phyloP scores from a whole-genome alignment of 2,888 invertebrate species.

The Patella ulyssiponensis region DNA sequence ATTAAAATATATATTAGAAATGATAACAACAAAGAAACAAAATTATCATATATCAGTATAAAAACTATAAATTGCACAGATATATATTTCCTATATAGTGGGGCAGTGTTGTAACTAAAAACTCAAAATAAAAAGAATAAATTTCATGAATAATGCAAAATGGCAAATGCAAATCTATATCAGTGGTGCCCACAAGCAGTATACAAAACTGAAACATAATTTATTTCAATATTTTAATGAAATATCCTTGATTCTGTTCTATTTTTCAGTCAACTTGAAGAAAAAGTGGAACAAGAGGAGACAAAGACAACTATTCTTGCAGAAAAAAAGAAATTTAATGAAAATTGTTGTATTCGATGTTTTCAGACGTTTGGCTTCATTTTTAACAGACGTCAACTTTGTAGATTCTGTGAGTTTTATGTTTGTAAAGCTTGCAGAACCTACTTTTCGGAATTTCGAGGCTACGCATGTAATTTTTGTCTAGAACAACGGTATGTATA shows the following conservation, averaged over 20 bases:
- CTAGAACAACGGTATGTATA: slow-evolving; percentile 64
- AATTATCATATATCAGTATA: no score
- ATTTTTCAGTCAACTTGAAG: slow-evolving; percentile 62
- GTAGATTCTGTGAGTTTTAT: slow-evolving; percentile 63
- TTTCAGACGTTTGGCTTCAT: slow-evolving; percentile 65
- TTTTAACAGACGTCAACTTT: slow-evolving; percentile 68
- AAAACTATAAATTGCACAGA: no score
- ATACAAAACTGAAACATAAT: no score
- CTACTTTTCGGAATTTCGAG: slow-evolving; percentile 56
- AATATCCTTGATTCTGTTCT: neutral
- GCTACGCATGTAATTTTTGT: slow-evolving; percentile 68
- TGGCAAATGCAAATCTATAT: no score
- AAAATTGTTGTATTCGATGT: slow-evolving; percentile 67
- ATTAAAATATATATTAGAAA: no score
- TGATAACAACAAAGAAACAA: no score
- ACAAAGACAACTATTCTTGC: slow-evolving; percentile 53
- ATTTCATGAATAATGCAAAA: no score
- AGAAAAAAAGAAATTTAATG: slow-evolving; percentile 61
- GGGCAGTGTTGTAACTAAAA: no score
- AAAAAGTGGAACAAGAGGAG: slow-evolving; percentile 59
- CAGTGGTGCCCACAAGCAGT: no score
- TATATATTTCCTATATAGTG: no score
- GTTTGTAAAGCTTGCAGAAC: slow-evolving; percentile 69
- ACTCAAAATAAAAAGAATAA: no score
- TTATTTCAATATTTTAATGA: no score